A percentile compares a stretch with the other conserved stretches of the same genome.
These are phyloP conservation scores for Sinocyclocheilus anshuiensis DNA, from an alignment of 2,113 vertebrate species.

Conservation along the genomic window DNA sequence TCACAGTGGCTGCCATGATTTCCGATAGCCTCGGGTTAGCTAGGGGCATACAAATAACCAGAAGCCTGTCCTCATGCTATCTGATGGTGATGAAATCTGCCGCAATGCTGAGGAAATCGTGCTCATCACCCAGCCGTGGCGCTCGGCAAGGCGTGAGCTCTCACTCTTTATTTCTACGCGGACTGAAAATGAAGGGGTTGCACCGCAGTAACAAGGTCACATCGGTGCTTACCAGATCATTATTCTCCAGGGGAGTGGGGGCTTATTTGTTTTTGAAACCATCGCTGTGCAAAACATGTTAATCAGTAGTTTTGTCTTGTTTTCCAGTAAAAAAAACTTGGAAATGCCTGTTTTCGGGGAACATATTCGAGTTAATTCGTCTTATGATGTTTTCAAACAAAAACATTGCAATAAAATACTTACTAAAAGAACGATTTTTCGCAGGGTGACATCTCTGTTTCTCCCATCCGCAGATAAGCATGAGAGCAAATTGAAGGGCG, in stretches of 20 bases:
- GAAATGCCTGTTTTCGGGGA: neutral
- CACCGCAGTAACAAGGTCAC: conserved; percentile 47
- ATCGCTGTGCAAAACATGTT: conserved; percentile 12
- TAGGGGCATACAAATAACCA: conserved; percentile 63
- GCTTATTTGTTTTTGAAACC: conserved; percentile 22
- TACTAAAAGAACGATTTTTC: neutral
- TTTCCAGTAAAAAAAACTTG: neutral
- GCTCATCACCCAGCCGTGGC: conserved; percentile 47
- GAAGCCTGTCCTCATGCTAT: conserved; percentile 74
- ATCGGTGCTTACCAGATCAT: conserved; percentile 49
- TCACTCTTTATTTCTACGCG: conserved; percentile 40
- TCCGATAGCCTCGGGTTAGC: conserved; percentile 72
- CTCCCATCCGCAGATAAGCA: conserved; percentile 84
- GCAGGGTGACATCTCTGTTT: neutral
- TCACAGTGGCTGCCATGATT: conserved; percentile 54
- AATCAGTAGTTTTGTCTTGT: conserved; percentile 8
- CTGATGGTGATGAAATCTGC: conserved; percentile 80
- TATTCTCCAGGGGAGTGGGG: conserved; percentile 32
- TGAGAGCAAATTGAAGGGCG: conserved; percentile 94
- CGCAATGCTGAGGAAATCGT: conserved; percentile 71
- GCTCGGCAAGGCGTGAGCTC: conserved; percentile 42
- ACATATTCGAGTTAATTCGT: neutral
- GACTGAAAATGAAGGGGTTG: conserved; percentile 43
- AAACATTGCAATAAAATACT: neutral
- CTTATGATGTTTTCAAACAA: neutral